These are phyloP conservation scores for Aptenodytes patagonicus DNA, from an alignment of 2,113 vertebrate genomes.

Conservation along the genomic window DNA sequence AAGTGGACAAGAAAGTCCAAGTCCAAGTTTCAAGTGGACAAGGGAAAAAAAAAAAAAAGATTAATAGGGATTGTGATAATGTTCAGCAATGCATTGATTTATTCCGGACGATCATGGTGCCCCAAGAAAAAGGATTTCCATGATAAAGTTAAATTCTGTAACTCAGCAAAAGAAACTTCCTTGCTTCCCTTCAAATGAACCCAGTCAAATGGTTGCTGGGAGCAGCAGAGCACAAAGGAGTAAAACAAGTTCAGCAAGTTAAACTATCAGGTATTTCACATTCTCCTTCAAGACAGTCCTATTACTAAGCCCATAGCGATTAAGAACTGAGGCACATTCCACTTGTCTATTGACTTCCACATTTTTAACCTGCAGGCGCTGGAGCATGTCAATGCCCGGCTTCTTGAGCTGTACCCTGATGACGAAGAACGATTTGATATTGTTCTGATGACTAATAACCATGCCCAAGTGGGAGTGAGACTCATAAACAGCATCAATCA, in stretches of 20 bases:
- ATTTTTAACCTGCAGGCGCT: slow-evolving; percentile 68
- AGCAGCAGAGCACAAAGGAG: not conserved
- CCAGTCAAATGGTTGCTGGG: not conserved
- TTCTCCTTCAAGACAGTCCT: not conserved
- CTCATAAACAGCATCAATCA: slow-evolving; percentile 99
- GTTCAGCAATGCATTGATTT: not conserved
- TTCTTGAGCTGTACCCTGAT: slow-evolving; percentile 88
- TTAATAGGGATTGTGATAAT: not conserved
- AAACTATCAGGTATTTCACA: not conserved
- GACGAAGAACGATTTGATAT: slow-evolving; percentile 95
- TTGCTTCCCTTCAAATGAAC: not conserved
- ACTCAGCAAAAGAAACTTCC: not conserved
- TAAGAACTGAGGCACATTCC: not conserved
- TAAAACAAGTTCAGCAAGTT: slow-evolving; percentile 13
- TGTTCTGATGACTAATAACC: slow-evolving; percentile 97
- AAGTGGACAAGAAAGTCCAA: not conserved
- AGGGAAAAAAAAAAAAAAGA: not conserved
- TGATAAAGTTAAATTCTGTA: not conserved
- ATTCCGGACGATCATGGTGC: not conserved
- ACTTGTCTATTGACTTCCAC: not conserved
- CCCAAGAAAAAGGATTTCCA: not conserved
- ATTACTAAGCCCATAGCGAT: not conserved
- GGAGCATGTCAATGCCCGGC: slow-evolving; percentile 85
- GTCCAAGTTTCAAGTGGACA: not conserved
- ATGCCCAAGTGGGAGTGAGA: slow-evolving; percentile 94